Evolutionary conservation across 2,888 invertebrate species (phyloP).

Genomic region (Deroplatys truncata): DNA sequence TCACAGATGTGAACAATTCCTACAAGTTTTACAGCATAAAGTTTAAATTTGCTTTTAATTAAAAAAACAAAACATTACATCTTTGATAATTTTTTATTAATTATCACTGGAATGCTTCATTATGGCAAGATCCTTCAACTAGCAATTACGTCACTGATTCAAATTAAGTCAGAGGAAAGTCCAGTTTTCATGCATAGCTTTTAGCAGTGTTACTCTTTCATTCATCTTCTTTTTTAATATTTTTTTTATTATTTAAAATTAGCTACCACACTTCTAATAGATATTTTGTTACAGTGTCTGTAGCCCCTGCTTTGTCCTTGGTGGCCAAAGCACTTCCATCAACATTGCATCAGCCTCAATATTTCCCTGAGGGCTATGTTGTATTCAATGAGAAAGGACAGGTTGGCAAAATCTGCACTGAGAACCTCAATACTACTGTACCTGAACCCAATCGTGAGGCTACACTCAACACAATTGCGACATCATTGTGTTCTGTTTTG

Average conservation of each 20-base stretch:
- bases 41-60: too few species aligned
- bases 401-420: slow-evolving; percentile 66
- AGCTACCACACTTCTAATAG: not conserved
- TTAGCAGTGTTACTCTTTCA: too few species aligned
- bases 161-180: too few species aligned
- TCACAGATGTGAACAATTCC: too few species aligned
- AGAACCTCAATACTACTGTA: slow-evolving; percentile 63
- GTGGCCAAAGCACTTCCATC: slow-evolving; percentile 56
- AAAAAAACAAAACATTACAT: too few species aligned
- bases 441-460: slow-evolving; percentile 48
- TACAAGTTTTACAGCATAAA: too few species aligned
- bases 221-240: too few species aligned
- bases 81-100: too few species aligned
- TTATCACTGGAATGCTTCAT: too few species aligned
- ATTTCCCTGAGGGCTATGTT: slow-evolving; percentile 74
- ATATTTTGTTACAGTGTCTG: slow-evolving; percentile 57
- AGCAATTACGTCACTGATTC: too few species aligned
- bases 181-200: too few species aligned
- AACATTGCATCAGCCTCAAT: slow-evolving; percentile 65
- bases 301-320: slow-evolving; percentile 65
- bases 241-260: not conserved
- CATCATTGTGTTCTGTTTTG: slow-evolving; percentile 71
- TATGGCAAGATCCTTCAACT: too few species aligned
- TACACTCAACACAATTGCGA: slow-evolving; percentile 66
- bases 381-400: slow-evolving; percentile 67